Percentiles rank a stretch among this genome's conserved stretches.
These are phyloP conservation scores for Theristicus caerulescens DNA, from an alignment of 2,113 vertebrate species.

Conservation along the genomic window DNA sequence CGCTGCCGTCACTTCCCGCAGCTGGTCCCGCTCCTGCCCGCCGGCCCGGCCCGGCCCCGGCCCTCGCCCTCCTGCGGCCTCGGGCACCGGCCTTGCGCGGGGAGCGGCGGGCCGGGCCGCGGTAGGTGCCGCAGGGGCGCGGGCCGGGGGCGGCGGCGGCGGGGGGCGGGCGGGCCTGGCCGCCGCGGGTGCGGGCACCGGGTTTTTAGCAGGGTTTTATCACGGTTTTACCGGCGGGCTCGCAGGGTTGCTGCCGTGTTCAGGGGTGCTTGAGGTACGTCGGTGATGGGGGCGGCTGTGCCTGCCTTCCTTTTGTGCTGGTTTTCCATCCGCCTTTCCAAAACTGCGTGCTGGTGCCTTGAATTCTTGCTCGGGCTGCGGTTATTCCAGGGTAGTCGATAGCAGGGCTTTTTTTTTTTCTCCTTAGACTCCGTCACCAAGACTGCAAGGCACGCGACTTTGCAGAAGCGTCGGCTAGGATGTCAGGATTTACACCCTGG, in stretches of 20 bases:
- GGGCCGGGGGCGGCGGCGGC: too few species aligned
- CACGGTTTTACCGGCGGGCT: background rate
- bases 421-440: too few species aligned
- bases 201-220: background rate
- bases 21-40: slow-evolving; percentile 17
- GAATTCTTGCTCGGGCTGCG: background rate
- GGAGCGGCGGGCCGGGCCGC: background rate
- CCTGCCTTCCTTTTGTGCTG: accelerated
- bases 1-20: slow-evolving; percentile 75
- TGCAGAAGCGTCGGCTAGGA: background rate
- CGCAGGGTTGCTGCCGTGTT: background rate
- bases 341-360: background rate
- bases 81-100: background rate
- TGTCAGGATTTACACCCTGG: background rate
- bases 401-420: background rate
- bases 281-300: accelerated
- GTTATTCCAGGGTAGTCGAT: background rate
- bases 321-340: background rate
- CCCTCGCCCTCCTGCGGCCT: background rate
- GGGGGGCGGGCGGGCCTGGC: background rate
- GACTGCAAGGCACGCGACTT: background rate
- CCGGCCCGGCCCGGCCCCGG: background rate
- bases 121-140: background rate
- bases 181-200: background rate
- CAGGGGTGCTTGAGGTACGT: background rate